These are phyloP conservation scores for Thereuonema tuberculata DNA, from an alignment of 1,140 invertebrate species.

Conservation along the genomic window DNA sequence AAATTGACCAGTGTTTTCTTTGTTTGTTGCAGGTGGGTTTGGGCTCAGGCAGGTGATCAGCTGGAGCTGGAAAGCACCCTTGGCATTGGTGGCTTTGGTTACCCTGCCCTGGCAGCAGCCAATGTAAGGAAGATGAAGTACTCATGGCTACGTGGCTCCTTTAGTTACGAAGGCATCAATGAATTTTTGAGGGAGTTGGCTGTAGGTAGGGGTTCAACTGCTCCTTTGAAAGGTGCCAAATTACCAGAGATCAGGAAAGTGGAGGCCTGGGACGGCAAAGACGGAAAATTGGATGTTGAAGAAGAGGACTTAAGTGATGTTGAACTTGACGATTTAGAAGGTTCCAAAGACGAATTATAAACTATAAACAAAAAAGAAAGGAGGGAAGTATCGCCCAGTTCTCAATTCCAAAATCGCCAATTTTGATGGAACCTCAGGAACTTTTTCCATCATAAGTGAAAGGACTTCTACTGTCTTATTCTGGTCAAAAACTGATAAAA, in stretches of 20 bases:
- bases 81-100: slow-evolving; percentile 85
- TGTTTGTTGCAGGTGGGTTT: slow-evolving; percentile 95
- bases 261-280: slow-evolving; percentile 93
- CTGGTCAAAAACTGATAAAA: too few species aligned
- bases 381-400: too few species aligned
- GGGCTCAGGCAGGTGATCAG: slow-evolving; percentile 83
- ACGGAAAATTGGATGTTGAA: slow-evolving; percentile 72
- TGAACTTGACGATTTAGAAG: slow-evolving; percentile 59
- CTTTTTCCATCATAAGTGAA: background rate
- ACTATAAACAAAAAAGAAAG: too few species aligned
- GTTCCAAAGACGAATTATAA: slow-evolving; percentile 56
- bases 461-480: too few species aligned
- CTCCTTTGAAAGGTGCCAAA: slow-evolving; percentile 67
- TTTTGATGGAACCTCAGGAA: background rate
- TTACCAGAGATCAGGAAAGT: slow-evolving; percentile 59
- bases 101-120: slow-evolving; percentile 88
- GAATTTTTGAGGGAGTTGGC: slow-evolving; percentile 89
- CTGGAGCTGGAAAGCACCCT: slow-evolving; percentile 67
- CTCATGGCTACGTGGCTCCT: slow-evolving; percentile 82
- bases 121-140: slow-evolving; percentile 97
- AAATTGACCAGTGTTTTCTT: too few species aligned
- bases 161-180: slow-evolving; percentile 84
- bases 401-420: too few species aligned
- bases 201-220: slow-evolving; percentile 84
- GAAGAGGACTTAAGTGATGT: slow-evolving; percentile 89